Evolutionary conservation across 2,113 vertebrate species (phyloP), one percentile per base, ranked within the genome.

Genomic region (Leucopsar rothschildi): DNA sequence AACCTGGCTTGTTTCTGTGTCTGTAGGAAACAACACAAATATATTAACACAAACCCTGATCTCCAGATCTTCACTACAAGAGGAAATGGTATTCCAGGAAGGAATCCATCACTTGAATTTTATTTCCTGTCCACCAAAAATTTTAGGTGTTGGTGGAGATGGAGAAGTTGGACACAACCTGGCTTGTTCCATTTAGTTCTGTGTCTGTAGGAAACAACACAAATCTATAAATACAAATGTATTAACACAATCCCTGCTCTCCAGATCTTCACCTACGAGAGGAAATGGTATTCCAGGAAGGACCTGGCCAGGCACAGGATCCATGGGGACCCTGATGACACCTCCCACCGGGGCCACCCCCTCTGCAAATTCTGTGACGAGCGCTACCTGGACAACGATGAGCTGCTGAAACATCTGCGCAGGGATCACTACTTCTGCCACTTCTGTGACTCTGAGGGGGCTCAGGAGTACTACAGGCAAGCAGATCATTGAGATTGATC

Each of bases 351-450:
- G 1, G 99, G 99, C 19, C 99, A 99, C 80, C 99, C 99, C 2
- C 98, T 99, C 25, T 99, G 99, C 92, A 99, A 99, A 95, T 99
- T 99, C 96, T 99, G 99, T 1, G 99, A 99, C 0, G 99, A 99
- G 88, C 98, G 99, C 5, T 99, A 99, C 90, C 97, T 99, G 60
- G 99, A 99, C 91, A 99, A 99, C 0, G 99, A 99, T 0, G 99
- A 99, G 96, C 95, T 99, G 35, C 98, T 99, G 11, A 99, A 99
- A 53, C 99, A 99, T 95, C 95, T 99, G 69, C 97, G 99, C 4
- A 98, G 99, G 19, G 99, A 99, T 86, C 99, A 99, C 96, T 99
- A 99, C 85, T 99, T 99, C 96, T 99, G 99, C 87, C 99, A 99
- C 93, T 99, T 99, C 96, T 99, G 99, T 56, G 99, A 99, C 28